These are phyloP conservation scores for Trilocha varians DNA, from an alignment of 2,888 invertebrate genomes.

Conservation along the genomic window DNA sequence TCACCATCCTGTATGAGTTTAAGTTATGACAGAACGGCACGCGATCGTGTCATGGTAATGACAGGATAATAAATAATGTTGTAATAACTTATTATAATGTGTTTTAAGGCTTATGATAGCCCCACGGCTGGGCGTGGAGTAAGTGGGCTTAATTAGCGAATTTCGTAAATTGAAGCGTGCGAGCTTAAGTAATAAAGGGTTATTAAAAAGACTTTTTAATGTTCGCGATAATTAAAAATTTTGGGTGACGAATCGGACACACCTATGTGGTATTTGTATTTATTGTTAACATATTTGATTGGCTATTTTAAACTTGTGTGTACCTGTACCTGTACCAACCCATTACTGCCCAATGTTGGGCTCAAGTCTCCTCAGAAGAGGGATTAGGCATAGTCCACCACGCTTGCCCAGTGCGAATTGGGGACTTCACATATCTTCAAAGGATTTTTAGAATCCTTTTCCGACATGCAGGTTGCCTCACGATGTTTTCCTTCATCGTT, in stretches of 20 bases:
- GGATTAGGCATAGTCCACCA: too few species aligned
- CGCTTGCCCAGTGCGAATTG: too few species aligned
- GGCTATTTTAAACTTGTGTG: too few species aligned
- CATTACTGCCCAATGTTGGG: too few species aligned
- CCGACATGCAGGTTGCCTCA: too few species aligned
- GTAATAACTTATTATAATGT: conserved; percentile 71
- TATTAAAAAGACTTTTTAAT: conserved; percentile 34
- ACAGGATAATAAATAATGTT: conserved; percentile 71
- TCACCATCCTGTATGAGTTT: conserved; percentile 19
- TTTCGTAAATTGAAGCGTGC: conserved; percentile 50
- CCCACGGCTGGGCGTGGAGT: conserved; percentile 37
- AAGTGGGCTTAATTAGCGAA: conserved; percentile 53
- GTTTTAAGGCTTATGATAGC: conserved; percentile 47
- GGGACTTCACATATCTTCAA: too few species aligned
- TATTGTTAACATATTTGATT: too few species aligned
- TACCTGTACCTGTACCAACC: too few species aligned
- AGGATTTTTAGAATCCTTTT: too few species aligned
- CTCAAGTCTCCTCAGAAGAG: too few species aligned
- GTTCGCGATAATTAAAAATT: not conserved
- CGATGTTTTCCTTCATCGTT: too few species aligned
- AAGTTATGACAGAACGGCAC: conserved; percentile 63
- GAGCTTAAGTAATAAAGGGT: conserved; percentile 48
- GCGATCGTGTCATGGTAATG: conserved; percentile 65
- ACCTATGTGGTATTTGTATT: conserved; percentile 10
- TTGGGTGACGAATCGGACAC: not conserved